Percentiles rank a stretch among this genome's conserved stretches.
phyloP scores from a whole-genome alignment of 2,113 vertebrate species.

The Leucosticte australis region DNA sequence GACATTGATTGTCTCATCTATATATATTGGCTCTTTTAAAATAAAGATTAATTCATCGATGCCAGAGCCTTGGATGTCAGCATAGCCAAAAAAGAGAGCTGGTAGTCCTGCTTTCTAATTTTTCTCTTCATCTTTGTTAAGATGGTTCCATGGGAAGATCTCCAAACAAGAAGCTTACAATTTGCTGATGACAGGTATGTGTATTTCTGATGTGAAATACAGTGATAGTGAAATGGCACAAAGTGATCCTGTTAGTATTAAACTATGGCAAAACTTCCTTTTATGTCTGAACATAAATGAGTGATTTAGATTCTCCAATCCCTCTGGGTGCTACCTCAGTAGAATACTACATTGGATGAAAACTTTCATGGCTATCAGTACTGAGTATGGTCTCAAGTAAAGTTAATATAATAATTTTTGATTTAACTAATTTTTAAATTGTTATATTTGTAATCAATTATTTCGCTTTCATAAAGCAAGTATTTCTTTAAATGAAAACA shows the following conservation, averaged over 20 bases:
- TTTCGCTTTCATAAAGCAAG: neutral
- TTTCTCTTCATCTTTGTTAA: slow-evolving; percentile 74
- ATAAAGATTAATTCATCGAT: slow-evolving; percentile 45
- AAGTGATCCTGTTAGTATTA: neutral
- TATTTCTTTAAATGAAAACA: neutral
- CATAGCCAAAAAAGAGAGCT: neutral
- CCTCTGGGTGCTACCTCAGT: neutral
- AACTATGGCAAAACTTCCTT: neutral
- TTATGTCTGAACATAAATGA: neutral
- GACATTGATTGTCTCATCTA: neutral
- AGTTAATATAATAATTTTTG: neutral
- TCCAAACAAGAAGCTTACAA: slow-evolving; percentile 97
- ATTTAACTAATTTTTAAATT: neutral
- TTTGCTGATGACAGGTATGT: slow-evolving; percentile 95
- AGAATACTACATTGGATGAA: neutral
- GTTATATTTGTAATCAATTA: neutral
- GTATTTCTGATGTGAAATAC: neutral
- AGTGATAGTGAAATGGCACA: neutral
- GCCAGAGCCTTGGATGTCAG: slow-evolving; percentile 9
- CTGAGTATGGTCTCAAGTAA: neutral
- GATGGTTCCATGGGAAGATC: slow-evolving; percentile 99
- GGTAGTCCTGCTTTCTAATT: slow-evolving; percentile 51
- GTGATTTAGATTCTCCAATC: neutral
- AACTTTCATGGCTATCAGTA: neutral
- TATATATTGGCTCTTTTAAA: neutral